Evolutionary conservation across 2,113 vertebrate species (phyloP), one percentile per base, ranked within the genome.

Genomic region (Hydrochoerus hydrochaeris): DNA sequence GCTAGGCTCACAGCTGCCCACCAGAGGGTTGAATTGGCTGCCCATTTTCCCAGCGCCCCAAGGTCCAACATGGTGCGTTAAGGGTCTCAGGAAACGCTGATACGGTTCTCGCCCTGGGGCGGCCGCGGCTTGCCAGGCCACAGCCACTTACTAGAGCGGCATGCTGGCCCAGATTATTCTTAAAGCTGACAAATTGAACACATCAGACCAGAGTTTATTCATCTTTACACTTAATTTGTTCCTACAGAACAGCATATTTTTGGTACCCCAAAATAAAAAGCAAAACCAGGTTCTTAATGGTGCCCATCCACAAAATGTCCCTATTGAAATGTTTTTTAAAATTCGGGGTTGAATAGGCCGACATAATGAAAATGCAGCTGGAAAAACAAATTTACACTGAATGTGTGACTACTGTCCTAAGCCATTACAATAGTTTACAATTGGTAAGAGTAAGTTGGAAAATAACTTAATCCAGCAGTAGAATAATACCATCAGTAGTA

Each of bases 401-500:
- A 80, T 90, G 69, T 81, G 58, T 67, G 92, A 97, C 88, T 82
- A 85, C 78, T 91, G 85, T 91, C 83, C 96, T 92, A 95, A 96
- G 88, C 88, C 91, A 93, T 97, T 96, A 97, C 94, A 96, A 97
- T 49, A 95, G 71, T 96, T 97, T 73, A 85, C 77, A 97, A 91
- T 58, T 97, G 90, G 95, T 90, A 93, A 96, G 96, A 97, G 20
- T 62, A 90, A 97, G 73, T 95, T 75, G 80, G 92, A 91, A 96
- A 98, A 97, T 97, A 98, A 97, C 92, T 97, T 97, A 97, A 97
- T 94, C 95, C 94, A 97, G 96, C 96, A 97, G 90, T 75, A 97
- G 88, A 95, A 96, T 96, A 97, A 94, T 95, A 93, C 94, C n/a
- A 3, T 97, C 97, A 97, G 97, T 97, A 97, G 97, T 98, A 98